Evolutionary conservation across 2,797 vertebrate genomes (phyloP).

Genomic region (Bovichtus diacanthus): DNA sequence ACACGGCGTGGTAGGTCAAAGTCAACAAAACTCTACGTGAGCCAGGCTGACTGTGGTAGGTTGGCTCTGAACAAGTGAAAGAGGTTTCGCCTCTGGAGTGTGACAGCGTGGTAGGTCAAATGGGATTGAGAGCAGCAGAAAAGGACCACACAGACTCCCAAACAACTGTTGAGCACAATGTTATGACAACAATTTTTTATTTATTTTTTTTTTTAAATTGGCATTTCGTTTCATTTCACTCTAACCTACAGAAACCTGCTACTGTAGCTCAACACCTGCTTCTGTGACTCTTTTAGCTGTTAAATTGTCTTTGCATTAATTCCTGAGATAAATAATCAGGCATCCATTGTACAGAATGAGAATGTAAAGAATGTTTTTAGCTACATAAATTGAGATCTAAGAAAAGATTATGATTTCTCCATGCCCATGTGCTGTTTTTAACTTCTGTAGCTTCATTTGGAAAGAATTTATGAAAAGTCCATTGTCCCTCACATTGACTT

Average conservation of each 20-base stretch:
- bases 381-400: too few species aligned
- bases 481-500: too few species aligned
- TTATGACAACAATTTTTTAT: too few species aligned
- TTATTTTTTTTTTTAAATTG: too few species aligned
- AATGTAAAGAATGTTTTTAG: too few species aligned
- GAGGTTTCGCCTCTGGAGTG: slow-evolving; percentile 27
- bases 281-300: background rate
- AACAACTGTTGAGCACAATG: slow-evolving; percentile 1
- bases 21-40: slow-evolving; percentile 10
- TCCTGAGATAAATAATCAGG: background rate
- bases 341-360: background rate
- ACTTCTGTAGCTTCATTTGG: too few species aligned
- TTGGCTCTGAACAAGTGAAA: slow-evolving; percentile 33
- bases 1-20: slow-evolving; percentile 50
- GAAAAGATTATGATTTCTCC: too few species aligned
- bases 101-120: slow-evolving; percentile 41
- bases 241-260: background rate
- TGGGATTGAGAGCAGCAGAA: slow-evolving; percentile 19
- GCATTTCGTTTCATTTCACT: too few species aligned
- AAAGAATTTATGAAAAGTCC: too few species aligned
- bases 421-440: too few species aligned
- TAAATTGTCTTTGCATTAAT: background rate
- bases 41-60: slow-evolving; percentile 64
- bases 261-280: background rate
- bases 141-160: slow-evolving; percentile 65